Conservation (phyloP, 2,888 invertebrate species). For the Mantis religiosa region DNA sequence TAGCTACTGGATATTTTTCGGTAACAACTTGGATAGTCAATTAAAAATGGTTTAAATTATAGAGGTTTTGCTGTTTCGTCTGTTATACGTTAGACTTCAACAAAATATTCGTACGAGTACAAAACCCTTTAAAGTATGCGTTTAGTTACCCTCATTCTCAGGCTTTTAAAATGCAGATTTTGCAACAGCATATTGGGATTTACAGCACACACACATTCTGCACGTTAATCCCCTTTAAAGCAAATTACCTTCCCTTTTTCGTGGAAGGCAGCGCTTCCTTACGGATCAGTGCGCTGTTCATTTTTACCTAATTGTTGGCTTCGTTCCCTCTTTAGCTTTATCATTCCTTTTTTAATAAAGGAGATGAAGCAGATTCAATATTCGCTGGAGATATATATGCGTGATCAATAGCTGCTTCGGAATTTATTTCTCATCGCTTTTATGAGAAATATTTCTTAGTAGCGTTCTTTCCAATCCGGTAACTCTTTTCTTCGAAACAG, state of each 20-base stretch:
- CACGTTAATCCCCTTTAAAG: neutral
- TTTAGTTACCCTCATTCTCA: too few species aligned
- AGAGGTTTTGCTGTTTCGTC: too few species aligned
- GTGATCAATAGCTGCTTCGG: neutral
- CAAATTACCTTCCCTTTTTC: neutral
- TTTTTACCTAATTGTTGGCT: neutral
- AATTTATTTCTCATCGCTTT: neutral
- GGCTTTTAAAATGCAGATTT: neutral
- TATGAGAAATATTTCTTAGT: neutral
- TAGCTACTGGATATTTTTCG: too few species aligned
- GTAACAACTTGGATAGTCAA: too few species aligned
- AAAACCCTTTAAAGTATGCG: too few species aligned
- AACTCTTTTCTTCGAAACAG: too few species aligned
- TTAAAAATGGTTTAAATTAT: too few species aligned
- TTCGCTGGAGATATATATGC: neutral
- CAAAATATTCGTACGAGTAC: too few species aligned
- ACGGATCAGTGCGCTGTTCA: neutral
- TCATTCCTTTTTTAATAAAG: neutral
- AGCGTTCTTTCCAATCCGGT: neutral
- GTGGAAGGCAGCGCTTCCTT: neutral
- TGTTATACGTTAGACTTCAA: too few species aligned
- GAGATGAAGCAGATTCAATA: neutral
- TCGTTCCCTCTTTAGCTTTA: neutral
- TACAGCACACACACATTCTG: neutral
- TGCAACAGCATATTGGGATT: neutral